Percentiles rank a stretch among this genome's conserved stretches.
These are phyloP conservation scores for Tanytarsus gracilentus DNA, from an alignment of 2,888 invertebrate species.

Conservation along the genomic window DNA sequence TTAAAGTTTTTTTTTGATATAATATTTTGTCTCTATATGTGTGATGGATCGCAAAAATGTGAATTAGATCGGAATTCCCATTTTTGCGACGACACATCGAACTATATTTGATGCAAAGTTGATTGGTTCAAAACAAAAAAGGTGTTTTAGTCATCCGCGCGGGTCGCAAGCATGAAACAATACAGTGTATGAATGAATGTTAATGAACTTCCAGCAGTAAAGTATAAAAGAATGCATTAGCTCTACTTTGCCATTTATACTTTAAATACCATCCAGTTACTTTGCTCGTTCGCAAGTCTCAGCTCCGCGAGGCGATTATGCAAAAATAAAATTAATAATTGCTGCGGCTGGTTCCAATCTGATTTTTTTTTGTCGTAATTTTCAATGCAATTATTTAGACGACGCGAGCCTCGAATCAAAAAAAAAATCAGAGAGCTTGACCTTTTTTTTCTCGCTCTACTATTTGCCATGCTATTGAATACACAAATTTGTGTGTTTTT, in stretches of 20 bases:
- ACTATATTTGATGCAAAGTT: no score
- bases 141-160: no score
- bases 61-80: background rate
- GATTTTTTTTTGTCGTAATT: no score
- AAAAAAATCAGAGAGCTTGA: constrained; percentile 6
- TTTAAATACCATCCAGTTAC: background rate
- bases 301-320: constrained; percentile 6
- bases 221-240: constrained; percentile 3
- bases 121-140: no score
- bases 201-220: background rate
- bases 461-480: constrained; percentile 32
- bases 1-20: constrained; percentile 23
- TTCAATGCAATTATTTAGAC: constrained; percentile 20
- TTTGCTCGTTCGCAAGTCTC: no score
- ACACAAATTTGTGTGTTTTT: background rate
- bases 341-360: no score
- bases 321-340: constrained; percentile 22
- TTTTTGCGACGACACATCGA: no score
- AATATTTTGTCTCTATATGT: background rate
- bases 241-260: background rate
- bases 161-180: no score
- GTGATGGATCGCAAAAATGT: background rate
- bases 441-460: constrained; percentile 30
- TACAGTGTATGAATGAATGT: background rate
- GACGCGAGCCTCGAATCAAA: background rate